Conservation (phyloP, 2,888 invertebrate genomes). For the Hymenopus coronatus region DNA sequence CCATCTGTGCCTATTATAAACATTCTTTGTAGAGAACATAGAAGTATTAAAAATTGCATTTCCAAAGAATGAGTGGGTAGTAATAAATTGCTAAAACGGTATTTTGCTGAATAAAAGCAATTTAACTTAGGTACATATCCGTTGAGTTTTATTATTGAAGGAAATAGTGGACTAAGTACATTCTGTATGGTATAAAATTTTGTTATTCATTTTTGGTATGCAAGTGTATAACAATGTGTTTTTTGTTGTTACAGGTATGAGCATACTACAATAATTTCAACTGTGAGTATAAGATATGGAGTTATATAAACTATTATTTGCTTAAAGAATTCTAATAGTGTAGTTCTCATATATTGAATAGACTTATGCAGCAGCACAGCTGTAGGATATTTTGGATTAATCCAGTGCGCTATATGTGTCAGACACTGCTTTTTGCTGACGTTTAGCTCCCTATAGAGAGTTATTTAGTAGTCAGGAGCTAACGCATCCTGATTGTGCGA, state of each 20-base stretch:
- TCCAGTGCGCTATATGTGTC: neutral
- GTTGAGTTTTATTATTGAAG: no score
- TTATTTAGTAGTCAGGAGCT: neutral
- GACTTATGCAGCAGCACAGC: neutral
- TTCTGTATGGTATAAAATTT: no score
- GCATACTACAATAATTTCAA: neutral
- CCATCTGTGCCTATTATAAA: no score
- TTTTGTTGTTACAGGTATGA: neutral
- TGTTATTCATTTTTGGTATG: no score
- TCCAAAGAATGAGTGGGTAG: no score
- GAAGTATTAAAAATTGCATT: no score
- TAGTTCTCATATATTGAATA: neutral
- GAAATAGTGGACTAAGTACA: no score
- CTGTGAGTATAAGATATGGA: neutral
- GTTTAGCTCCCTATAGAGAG: neutral
- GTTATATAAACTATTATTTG: neutral
- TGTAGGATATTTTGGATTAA: neutral
- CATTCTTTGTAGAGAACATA: no score
- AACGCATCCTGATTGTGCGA: neutral
- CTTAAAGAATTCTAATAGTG: neutral
- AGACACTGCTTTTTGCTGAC: neutral
- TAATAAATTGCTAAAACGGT: no score
- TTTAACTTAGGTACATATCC: no score
- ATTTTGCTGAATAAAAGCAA: no score
- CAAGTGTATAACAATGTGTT: neutral